Conservation (phyloP, 2,797 vertebrate genomes). For the Trachurus trachurus region DNA sequence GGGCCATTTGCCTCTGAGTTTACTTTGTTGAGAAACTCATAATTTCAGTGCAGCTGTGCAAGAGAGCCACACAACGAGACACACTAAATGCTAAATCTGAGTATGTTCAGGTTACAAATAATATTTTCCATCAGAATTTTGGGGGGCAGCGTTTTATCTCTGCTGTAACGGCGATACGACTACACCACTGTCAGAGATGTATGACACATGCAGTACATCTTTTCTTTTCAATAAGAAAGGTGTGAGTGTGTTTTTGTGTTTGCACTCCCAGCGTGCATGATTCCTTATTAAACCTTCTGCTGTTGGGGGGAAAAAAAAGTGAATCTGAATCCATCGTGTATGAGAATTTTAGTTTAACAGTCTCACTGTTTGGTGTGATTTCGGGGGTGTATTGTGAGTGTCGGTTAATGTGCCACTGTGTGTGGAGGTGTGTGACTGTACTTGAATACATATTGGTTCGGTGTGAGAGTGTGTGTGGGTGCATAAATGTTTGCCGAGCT, state of each 20-base stretch:
- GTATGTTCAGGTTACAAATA: slow-evolving; percentile 11
- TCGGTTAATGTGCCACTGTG: slow-evolving; percentile 75
- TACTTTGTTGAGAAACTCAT: slow-evolving; percentile 55
- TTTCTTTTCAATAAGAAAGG: slow-evolving; percentile 14
- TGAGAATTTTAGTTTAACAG: slow-evolving; percentile 70
- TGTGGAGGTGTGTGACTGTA: slow-evolving; percentile 84
- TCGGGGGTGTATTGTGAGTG: slow-evolving; percentile 77
- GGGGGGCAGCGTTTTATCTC: neutral
- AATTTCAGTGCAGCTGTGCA: slow-evolving; percentile 37
- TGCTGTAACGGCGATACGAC: too few species aligned
- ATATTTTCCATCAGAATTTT: neutral
- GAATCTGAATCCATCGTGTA: slow-evolving; percentile 51
- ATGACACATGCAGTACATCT: neutral
- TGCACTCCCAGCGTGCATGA: slow-evolving; percentile 6
- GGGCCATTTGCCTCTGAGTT: slow-evolving; percentile 46
- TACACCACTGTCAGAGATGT: neutral
- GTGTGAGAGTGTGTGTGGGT: slow-evolving; percentile 80
- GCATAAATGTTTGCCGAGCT: slow-evolving; percentile 83
- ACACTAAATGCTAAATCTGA: neutral
- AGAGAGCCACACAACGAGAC: slow-evolving; percentile 14
- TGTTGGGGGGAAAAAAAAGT: slow-evolving; percentile 34
- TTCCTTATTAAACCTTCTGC: slow-evolving; percentile 45
- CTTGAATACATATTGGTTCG: slow-evolving; percentile 83
- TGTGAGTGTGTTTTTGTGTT: slow-evolving; percentile 32
- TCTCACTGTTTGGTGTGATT: slow-evolving; percentile 79